Evolutionary conservation across 1,140 invertebrate genomes (phyloP).

Genomic region (Reticulitermes speratus): DNA sequence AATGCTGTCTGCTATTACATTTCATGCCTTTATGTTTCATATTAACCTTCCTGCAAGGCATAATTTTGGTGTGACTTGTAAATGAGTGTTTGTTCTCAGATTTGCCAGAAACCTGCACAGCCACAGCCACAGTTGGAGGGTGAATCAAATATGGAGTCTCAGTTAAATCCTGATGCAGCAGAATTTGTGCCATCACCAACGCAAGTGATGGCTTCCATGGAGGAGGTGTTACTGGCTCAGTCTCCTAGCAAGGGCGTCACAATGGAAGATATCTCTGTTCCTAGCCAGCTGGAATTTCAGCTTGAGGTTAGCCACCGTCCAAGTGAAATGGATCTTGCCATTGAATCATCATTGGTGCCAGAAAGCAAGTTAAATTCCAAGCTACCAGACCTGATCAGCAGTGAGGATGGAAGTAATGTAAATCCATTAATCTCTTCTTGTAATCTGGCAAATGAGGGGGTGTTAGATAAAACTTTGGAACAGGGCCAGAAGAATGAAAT

Average conservation of each 20-base stretch:
- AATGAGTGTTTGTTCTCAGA: not conserved
- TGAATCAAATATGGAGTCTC: slow-evolving; percentile 60
- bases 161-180: slow-evolving; percentile 69
- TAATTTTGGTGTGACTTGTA: not conserved
- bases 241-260: slow-evolving; percentile 60
- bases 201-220: slow-evolving; percentile 42
- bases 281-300: slow-evolving; percentile 61
- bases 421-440: not conserved
- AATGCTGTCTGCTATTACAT: too few relatives aligned
- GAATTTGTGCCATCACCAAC: slow-evolving; percentile 65
- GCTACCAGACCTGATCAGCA: not conserved
- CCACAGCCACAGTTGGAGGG: slow-evolving; percentile 26
- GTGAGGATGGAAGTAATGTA: not conserved
- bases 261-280: slow-evolving; percentile 62
- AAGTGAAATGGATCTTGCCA: slow-evolving; percentile 49
- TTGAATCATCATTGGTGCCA: not conserved
- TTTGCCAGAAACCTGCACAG: slow-evolving; percentile 4
- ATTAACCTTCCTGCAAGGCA: too few relatives aligned
- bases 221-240: slow-evolving; percentile 58
- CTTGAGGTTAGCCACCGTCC: slow-evolving; percentile 59
- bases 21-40: too few relatives aligned
- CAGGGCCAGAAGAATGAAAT: not conserved
- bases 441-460: not conserved
- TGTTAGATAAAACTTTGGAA: not conserved
- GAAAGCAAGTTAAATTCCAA: not conserved